Evolutionary conservation across 1,140 invertebrate species (phyloP), one percentile per base, ranked within the genome.

Genomic region (Adelges cooleyi): DNA sequence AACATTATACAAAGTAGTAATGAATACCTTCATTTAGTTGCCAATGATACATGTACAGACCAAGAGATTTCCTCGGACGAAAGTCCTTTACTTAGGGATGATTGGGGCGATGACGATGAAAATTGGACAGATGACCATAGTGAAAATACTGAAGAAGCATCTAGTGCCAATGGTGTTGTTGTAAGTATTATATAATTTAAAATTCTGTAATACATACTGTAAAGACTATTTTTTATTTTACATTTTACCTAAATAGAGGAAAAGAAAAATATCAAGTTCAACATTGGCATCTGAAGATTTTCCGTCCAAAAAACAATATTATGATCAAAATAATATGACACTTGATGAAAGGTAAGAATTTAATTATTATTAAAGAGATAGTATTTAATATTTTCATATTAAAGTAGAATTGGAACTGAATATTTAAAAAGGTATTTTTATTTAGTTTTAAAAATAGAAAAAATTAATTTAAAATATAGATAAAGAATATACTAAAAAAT

Each of bases 251-350:
- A 33, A 33, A 27, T 33, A 62, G 56, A 46, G 56, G 33, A 62
- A 62, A 62, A 48, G 56, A 62, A 62, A 62, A 48, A 62, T 62
- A 48, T 62, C 56, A 62, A 62, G 44, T 48, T 62, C 56, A 8
- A 62, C 56, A 46, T 48, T 62, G 29, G 27, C 56, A 17, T 62
- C 56, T 48, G 56, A 62, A 62, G 56, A 62, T 33, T 62, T 62
- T 62, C 56, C 56, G 42, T 62, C 56, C 56, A 62, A 62, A 62
- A 62, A 62, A 29, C 56, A 48, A 62, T 62, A 62, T 62, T 62
- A 62, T 62, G 56, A 62, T 62, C 56, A 62, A 62, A 62, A 62
- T 33, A 62, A 62, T 62, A 29, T 44, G n/a, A 62, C 25, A 46
- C 40, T 48, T 48, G 53, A 59, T 8, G n/a, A 44, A 62, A 62